phyloP scores from a whole-genome alignment of 37 sponge, comb jelly and placozoan genomes.

The Beroe ovata region DNA sequence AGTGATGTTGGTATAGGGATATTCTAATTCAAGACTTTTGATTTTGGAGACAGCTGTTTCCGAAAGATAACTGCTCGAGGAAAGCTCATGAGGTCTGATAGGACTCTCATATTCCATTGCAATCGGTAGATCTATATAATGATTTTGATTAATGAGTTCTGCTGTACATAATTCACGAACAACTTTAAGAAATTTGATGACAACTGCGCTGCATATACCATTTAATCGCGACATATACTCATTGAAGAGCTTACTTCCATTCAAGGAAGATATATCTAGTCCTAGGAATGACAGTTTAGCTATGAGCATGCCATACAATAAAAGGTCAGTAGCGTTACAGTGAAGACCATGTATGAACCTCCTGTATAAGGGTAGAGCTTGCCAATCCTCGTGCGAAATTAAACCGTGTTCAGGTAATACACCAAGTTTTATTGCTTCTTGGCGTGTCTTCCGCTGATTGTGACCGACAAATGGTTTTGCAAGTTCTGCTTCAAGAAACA shows the following conservation, averaged over 20 bases:
- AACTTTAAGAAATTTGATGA: neutral
- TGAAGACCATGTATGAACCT: conserved; percentile 43
- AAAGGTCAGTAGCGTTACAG: neutral
- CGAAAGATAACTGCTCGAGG: too few relatives aligned
- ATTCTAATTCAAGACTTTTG: neutral
- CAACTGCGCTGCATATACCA: neutral
- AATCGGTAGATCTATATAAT: too few relatives aligned
- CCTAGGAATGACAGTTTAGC: neutral
- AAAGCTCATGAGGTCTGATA: too few relatives aligned
- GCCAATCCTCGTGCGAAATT: conserved; percentile 14
- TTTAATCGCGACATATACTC: neutral
- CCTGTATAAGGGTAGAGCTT: conserved; percentile 18
- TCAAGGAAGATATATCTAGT: neutral
- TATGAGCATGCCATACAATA: conserved; percentile 6
- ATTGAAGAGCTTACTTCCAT: neutral
- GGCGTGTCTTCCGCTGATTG: conserved; percentile 16
- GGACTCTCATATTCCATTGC: too few relatives aligned
- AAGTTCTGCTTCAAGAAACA: neutral
- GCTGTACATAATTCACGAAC: neutral
- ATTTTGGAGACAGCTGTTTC: too few relatives aligned
- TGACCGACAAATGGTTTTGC: conserved; percentile 31
- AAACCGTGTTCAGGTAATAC: conserved; percentile 34
- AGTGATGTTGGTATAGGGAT: neutral
- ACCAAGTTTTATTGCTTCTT: conserved; percentile 35
- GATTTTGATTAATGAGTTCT: too few relatives aligned